Conservation (phyloP, 2,888 invertebrate genomes). For the Chloromyia formosa region DNA sequence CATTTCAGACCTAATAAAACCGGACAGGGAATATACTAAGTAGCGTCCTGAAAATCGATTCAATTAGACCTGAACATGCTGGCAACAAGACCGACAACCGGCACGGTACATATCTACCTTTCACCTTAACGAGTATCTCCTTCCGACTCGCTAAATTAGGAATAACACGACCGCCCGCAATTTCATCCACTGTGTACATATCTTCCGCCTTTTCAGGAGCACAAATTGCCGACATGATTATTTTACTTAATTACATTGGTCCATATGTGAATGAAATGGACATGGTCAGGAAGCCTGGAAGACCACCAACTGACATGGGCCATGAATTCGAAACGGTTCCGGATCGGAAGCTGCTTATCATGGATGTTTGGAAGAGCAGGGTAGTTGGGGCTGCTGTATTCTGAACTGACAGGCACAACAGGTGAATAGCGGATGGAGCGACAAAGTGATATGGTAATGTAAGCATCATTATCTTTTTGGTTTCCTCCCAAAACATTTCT, state of each 20-base stretch:
- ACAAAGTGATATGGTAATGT: too few species aligned
- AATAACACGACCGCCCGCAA: constrained; percentile 35
- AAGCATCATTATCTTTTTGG: too few species aligned
- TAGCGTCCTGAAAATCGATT: not conserved
- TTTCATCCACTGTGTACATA: not conserved
- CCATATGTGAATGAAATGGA: not conserved
- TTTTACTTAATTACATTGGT: constrained; percentile 41
- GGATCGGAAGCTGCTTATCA: too few species aligned
- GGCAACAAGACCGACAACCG: constrained; percentile 13
- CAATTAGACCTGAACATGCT: constrained; percentile 10
- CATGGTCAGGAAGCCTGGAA: too few species aligned
- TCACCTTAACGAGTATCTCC: not conserved
- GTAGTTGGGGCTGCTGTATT: too few species aligned
- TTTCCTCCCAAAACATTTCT: too few species aligned
- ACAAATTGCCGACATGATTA: constrained; percentile 46
- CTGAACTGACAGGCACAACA: too few species aligned
- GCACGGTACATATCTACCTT: constrained; percentile 15
- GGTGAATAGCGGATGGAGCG: too few species aligned
- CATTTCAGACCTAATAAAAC: not conserved
- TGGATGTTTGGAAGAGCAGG: too few species aligned
- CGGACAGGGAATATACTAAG: not conserved
- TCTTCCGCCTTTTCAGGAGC: not conserved
- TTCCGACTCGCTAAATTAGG: constrained; percentile 24
- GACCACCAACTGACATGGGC: too few species aligned
- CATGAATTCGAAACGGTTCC: too few species aligned